phyloP scores from a whole-genome alignment of 2,113 vertebrate species.

The Laticauda laticaudata region DNA sequence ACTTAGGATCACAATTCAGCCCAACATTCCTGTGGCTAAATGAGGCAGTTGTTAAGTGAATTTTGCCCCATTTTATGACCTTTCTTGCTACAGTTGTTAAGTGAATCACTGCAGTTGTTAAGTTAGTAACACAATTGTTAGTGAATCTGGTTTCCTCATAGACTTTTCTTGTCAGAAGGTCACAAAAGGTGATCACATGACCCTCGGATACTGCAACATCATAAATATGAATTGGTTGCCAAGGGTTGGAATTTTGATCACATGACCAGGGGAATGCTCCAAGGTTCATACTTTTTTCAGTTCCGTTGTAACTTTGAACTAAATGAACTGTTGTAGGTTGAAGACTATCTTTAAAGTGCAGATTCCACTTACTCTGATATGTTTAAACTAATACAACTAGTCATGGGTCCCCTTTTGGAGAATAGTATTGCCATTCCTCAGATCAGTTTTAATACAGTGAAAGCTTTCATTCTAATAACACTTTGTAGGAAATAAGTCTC shows the following conservation, averaged over 20 bases:
- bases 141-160: neutral
- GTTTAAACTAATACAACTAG: neutral
- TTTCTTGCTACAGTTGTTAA: neutral
- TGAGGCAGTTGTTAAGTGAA: neutral
- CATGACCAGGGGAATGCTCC: neutral
- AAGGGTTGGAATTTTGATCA: neutral
- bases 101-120: neutral
- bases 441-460: neutral
- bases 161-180: neutral
- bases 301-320: neutral
- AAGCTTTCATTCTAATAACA: neutral
- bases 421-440: neutral
- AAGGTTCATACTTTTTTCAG: neutral
- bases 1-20: neutral
- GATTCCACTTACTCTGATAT: neutral
- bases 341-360: neutral
- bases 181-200: neutral
- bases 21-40: neutral
- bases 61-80: neutral
- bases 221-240: neutral
- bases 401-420: neutral
- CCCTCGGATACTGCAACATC: neutral
- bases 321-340: neutral
- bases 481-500: neutral
- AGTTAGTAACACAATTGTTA: neutral